These are phyloP conservation scores for Stichopus chloronotus DNA, from an alignment of 35 echinoderm and acorn worm genomes.

Conservation along the genomic window DNA sequence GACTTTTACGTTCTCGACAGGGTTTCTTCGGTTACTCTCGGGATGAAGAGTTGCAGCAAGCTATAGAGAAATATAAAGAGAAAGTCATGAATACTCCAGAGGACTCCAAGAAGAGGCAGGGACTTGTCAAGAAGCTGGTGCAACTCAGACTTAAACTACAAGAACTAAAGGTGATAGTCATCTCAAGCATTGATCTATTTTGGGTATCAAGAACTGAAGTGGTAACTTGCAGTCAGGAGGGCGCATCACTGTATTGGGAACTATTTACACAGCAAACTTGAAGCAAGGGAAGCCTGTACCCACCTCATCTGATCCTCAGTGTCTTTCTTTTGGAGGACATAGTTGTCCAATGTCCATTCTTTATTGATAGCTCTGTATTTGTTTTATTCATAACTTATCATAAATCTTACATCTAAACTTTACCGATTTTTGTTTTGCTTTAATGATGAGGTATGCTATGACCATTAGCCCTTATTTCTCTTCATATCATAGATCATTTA, in stretches of 20 bases:
- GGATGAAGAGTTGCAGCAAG: conserved; percentile 86
- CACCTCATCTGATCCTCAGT: not conserved
- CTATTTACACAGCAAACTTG: not conserved
- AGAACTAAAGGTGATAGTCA: conserved; percentile 78
- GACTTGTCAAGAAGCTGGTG: conserved; percentile 86
- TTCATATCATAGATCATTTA: no score
- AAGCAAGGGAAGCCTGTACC: not conserved
- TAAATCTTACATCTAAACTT: no score
- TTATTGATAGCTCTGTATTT: no score
- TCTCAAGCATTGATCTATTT: not conserved
- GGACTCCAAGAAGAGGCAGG: conserved; percentile 72
- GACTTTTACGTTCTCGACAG: conserved; percentile 38
- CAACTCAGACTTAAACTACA: conserved; percentile 92
- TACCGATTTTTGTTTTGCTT: no score
- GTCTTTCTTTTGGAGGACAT: no score
- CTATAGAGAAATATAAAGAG: conserved; percentile 94
- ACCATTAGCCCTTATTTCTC: no score
- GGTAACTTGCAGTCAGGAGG: not conserved
- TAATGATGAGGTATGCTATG: no score
- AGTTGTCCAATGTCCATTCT: no score
- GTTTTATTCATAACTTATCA: no score
- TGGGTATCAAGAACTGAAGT: not conserved
- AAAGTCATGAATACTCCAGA: conserved; percentile 67
- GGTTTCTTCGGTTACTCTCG: conserved; percentile 92
- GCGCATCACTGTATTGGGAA: not conserved